A percentile compares a stretch with the other conserved stretches of the same genome.
Evolutionary conservation across 2,113 vertebrate species (phyloP).

Genomic region (Climacteris rufus): DNA sequence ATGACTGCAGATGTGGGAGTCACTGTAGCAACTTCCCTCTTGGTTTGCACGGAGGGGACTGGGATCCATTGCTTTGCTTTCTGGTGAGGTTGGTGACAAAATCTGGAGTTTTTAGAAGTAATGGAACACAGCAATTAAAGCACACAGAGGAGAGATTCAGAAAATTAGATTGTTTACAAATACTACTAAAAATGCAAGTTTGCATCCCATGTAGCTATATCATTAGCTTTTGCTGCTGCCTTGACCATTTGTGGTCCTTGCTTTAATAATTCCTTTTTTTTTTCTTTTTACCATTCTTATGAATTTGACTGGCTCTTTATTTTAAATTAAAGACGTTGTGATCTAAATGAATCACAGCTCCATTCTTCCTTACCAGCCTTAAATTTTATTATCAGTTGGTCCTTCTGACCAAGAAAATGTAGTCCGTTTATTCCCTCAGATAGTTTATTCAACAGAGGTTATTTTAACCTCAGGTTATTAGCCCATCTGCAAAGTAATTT

Average conservation of each 20-base stretch:
- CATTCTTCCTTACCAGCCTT: not conserved
- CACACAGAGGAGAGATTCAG: constrained; percentile 11
- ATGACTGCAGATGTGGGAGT: accelerated
- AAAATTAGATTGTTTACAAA: constrained; percentile 31
- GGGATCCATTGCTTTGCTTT: not conserved
- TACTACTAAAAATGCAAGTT: constrained; percentile 41
- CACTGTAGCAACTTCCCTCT: not conserved
- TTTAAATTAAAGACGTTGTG: not conserved
- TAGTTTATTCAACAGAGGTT: constrained; percentile 45
- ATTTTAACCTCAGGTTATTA: constrained; percentile 62
- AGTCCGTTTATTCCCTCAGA: constrained; percentile 21
- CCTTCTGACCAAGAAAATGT: constrained; percentile 50
- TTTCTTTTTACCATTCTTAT: not conserved
- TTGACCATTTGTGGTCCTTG: constrained; percentile 16
- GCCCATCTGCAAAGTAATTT: constrained; percentile 54
- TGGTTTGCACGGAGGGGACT: not conserved
- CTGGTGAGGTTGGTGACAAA: not conserved
- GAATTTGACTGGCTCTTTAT: constrained; percentile 2
- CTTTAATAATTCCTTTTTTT: not conserved
- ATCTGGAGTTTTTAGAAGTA: not conserved
- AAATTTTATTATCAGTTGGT: constrained; percentile 46
- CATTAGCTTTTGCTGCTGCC: constrained; percentile 39
- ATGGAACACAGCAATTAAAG: not conserved
- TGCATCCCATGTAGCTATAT: not conserved
- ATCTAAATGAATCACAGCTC: constrained; percentile 38